Evolutionary conservation across 2,888 invertebrate species (phyloP), one percentile per base, ranked within the genome.

Genomic region (Tenthredo amoena): DNA sequence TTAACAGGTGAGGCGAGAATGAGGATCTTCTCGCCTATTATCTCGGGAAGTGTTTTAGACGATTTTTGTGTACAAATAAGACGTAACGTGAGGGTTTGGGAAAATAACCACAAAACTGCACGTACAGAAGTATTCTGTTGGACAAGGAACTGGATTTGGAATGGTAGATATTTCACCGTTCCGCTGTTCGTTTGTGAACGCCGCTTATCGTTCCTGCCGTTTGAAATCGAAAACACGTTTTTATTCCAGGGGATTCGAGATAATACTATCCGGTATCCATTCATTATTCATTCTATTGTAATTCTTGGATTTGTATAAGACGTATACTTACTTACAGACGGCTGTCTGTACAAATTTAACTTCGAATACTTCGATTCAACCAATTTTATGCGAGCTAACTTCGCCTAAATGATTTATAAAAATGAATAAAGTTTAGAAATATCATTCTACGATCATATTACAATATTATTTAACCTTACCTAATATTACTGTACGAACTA

Each of bases 71-170:
- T 50, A 31, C 40, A 68, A 43, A 68, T 68, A 83, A 21, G 7
- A 26, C 47, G 43, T 68, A 65, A 47, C 18, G 37, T 83, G 0
- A 12, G 21, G 21, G n/a, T 81, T 81, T 81, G 43, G 18, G 47
- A 83, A 81, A 81, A 50, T 83, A 83, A 83, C 83, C 83, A 83
- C 47, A 83, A 83, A 83, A 68, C 71, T 47, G 9, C 31, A 40
- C 47, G 50, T 34, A 21, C 9, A 68, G 43, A n/a, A 43, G 68
- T 83, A 31, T 18, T 83, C 31, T 34, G 9, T 43, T 71, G 83
- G 68, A 83, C 34, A 68, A 12, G 68, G 34, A 43, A 68, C 40
- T 26, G 47, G 43, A 71, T 34, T 65, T 34, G 83, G 68, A 83
- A 47, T 40, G n/a, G 34, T 83, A 6, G 26, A 18, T 37, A 18